These are phyloP conservation scores for Drosophila borborema DNA, from an alignment of 2,888 invertebrate species.

Conservation along the genomic window DNA sequence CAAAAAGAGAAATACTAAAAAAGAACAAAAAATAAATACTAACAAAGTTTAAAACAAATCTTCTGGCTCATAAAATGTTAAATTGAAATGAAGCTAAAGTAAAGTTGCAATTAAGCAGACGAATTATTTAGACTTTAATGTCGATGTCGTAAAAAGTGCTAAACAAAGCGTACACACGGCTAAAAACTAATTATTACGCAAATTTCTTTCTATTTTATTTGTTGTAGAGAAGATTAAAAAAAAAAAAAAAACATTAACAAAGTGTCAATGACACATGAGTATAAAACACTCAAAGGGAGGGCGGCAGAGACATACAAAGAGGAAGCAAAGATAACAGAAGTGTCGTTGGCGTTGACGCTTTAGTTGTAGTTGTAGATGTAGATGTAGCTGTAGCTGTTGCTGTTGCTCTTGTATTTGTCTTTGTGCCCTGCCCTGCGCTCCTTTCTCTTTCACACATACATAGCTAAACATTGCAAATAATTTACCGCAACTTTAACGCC, in stretches of 20 bases:
- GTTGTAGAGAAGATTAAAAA: conserved; percentile 54
- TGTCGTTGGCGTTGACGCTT: conserved; percentile 8
- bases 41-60: conserved; percentile 5
- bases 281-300: conserved; percentile 29
- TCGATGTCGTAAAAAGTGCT: conserved; percentile 42
- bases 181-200: conserved; percentile 72
- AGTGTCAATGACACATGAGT: conserved; percentile 71
- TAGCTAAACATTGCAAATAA: conserved; percentile 43
- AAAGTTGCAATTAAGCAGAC: conserved; percentile 53
- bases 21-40: conserved; percentile 4
- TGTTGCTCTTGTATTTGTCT: conserved; percentile 10
- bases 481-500: conserved; percentile 41
- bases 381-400: conserved; percentile 1
- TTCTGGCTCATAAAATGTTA: conserved; percentile 49
- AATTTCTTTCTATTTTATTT: conserved; percentile 55
- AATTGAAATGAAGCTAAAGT: conserved; percentile 59
- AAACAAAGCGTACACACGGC: conserved; percentile 42
- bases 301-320: conserved; percentile 9
- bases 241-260: conserved; percentile 34
- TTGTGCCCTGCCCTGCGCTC: conserved; percentile 24
- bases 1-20: conserved; percentile 19
- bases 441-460: conserved; percentile 51
- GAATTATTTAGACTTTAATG: conserved; percentile 26
- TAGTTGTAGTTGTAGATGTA: conserved; percentile 6
- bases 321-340: conserved; percentile 22